These are phyloP conservation scores for Arctopsyche grandis DNA, from an alignment of 1,140 invertebrate species.

Conservation along the genomic window DNA sequence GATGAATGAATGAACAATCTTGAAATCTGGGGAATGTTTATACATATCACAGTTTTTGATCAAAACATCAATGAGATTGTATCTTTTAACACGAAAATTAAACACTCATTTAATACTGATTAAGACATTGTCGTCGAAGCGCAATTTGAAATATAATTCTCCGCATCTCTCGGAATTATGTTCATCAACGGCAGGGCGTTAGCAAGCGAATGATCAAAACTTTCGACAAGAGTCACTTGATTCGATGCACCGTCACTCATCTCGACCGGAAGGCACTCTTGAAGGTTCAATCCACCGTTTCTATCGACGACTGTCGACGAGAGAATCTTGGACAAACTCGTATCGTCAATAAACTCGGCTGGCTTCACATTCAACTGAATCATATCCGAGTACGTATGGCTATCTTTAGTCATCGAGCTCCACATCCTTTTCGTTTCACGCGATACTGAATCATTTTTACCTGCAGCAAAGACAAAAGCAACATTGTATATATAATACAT, in stretches of 20 bases:
- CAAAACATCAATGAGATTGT: no score
- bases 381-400: background rate
- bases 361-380: background rate
- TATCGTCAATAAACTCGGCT: constrained; percentile 1
- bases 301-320: background rate
- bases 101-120: no score
- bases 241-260: background rate
- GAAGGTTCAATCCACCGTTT: background rate
- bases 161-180: background rate
- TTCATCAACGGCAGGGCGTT: constrained; percentile 1
- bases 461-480: background rate
- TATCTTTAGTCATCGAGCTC: constrained; percentile 10
- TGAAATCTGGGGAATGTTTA: no score
- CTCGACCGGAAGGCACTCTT: constrained; percentile 21
- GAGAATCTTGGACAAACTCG: constrained; percentile 21
- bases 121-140: constrained; percentile 10
- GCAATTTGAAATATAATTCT: constrained; percentile 11
- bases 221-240: background rate
- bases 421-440: background rate
- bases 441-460: background rate
- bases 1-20: no score
- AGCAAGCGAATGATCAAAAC: constrained; percentile 1
- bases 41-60: background rate
- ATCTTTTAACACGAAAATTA: no score
- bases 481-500: constrained; percentile 4